A percentile compares a stretch with the other conserved stretches of the same genome.
These are phyloP conservation scores for Cheilosia impressa DNA, from an alignment of 2,888 invertebrate genomes.

Conservation along the genomic window DNA sequence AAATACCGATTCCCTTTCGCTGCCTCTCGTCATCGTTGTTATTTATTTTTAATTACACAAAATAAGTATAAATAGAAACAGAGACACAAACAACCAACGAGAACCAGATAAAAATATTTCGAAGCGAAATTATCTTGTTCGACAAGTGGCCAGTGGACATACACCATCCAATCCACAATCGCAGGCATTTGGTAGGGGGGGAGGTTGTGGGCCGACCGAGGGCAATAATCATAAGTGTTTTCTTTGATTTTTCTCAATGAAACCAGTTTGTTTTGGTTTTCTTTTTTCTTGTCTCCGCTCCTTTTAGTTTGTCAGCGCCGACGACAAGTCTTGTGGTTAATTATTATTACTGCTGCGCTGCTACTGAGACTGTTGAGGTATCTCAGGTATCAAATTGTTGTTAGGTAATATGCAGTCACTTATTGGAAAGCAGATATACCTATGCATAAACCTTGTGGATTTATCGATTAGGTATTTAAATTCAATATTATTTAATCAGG, in stretches of 20 bases:
- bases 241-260: slow-evolving; percentile 65
- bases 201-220: neutral
- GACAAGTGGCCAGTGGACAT: slow-evolving; percentile 45
- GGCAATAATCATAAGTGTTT: slow-evolving; percentile 37
- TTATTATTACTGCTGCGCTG: slow-evolving; percentile 12
- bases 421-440: slow-evolving; percentile 13
- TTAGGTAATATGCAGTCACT: slow-evolving; percentile 31
- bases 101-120: slow-evolving; percentile 48
- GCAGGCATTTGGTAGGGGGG: neutral
- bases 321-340: slow-evolving; percentile 30
- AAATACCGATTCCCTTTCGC: slow-evolving; percentile 14
- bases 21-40: slow-evolving; percentile 4
- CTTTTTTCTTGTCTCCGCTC: neutral
- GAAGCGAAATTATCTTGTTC: slow-evolving; percentile 60
- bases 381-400: slow-evolving; percentile 11
- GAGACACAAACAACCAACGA: slow-evolving; percentile 22
- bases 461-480: slow-evolving; percentile 35
- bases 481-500: slow-evolving; percentile 30
- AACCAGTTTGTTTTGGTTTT: slow-evolving; percentile 31
- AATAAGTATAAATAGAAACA: slow-evolving; percentile 67
- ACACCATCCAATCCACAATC: neutral
- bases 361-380: neutral
- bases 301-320: slow-evolving; percentile 12
- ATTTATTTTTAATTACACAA: slow-evolving; percentile 67
- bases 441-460: slow-evolving; percentile 38